Percentiles rank a stretch among this genome's conserved stretches.
These are phyloP conservation scores for Tapirus terrestris DNA, from an alignment of 2,113 vertebrate species.

Conservation along the genomic window DNA sequence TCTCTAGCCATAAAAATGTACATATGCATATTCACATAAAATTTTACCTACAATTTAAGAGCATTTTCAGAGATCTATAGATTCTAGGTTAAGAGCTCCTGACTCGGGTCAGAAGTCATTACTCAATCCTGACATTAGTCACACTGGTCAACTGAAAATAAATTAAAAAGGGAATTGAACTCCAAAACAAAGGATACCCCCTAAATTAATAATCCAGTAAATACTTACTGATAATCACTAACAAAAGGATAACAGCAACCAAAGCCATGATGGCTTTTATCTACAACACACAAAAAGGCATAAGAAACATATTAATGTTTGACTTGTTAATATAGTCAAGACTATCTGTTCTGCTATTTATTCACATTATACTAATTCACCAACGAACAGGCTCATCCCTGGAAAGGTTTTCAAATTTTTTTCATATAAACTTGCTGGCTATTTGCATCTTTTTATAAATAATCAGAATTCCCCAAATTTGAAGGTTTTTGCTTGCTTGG, in stretches of 20 bases:
- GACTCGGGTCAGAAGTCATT: background rate
- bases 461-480: background rate
- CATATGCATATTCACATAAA: background rate
- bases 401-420: background rate
- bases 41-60: background rate
- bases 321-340: background rate
- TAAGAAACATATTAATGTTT: background rate
- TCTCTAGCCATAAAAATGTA: background rate
- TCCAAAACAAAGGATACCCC: background rate
- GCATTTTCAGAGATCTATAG: background rate
- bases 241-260: slow-evolving; percentile 91
- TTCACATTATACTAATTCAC: background rate
- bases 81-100: background rate
- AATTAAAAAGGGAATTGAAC: slow-evolving; percentile 42
- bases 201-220: background rate
- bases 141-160: background rate
- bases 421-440: background rate
- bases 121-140: background rate
- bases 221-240: slow-evolving; percentile 96
- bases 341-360: background rate
- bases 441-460: background rate
- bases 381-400: background rate
- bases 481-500: background rate
- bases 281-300: slow-evolving; percentile 84
- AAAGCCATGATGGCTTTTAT: slow-evolving; percentile 95